phyloP scores from a whole-genome alignment of 2,797 vertebrate genomes.

The Halcyon leucocephala region DNA sequence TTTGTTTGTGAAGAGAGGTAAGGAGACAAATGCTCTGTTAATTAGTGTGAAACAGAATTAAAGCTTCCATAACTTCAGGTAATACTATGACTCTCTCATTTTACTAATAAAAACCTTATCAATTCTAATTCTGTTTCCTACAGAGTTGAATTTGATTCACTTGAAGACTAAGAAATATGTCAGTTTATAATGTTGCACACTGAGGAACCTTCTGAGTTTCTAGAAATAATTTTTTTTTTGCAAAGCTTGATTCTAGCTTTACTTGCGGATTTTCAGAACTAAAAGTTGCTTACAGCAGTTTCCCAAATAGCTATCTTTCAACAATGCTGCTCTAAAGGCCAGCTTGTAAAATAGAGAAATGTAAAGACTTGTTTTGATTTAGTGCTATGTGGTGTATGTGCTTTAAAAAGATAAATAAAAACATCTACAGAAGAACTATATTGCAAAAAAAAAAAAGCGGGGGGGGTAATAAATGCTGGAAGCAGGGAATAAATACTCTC shows the following conservation, averaged over 20 bases:
- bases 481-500: not conserved
- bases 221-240: not conserved
- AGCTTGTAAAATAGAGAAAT: not conserved
- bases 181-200: not conserved
- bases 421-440: not conserved
- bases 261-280: not conserved
- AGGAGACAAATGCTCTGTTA: not conserved
- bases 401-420: not conserved
- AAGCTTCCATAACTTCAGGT: not conserved
- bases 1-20: not conserved
- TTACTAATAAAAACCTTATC: not conserved
- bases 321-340: not conserved
- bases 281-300: not conserved
- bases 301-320: not conserved
- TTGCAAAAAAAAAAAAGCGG: not conserved
- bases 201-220: not conserved
- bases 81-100: not conserved
- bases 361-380: not conserved
- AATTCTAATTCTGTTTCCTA: constrained; percentile 24
- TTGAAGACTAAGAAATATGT: not conserved
- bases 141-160: not conserved
- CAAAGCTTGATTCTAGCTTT: not conserved
- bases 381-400: not conserved
- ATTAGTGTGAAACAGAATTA: not conserved
- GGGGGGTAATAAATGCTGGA: not conserved